Evolutionary conservation across 2,888 invertebrate species (phyloP), one percentile per base, ranked within the genome.

Genomic region (Calliopum simillimum): DNA sequence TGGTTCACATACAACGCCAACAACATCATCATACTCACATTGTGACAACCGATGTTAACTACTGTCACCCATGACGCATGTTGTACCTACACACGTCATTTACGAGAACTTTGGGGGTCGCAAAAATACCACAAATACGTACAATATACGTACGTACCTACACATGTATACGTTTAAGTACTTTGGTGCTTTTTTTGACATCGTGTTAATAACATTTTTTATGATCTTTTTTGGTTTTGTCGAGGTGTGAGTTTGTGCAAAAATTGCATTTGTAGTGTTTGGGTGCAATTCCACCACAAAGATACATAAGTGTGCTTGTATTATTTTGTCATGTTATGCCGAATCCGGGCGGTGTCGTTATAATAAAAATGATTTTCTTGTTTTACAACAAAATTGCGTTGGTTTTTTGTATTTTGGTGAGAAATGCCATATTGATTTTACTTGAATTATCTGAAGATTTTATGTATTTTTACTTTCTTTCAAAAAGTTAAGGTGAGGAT

Each of bases 291-390:
- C 47, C 4, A 65, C 73, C 44, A 23, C 44, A 16, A 14, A 51
- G 16, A 41, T 16, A 43, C 25, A 19, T 33, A 6, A 53, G 59
- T 56, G 51, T 44, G 66, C 58, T 53, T 49, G 53, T 63, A 69
- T 70, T 74, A 73, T 69, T 71, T 69, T 70, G 49, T 68, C 44
- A 68, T 58, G 73, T 71, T 69, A 56, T 43, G 33, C 16, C 8
- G 56, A 73, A 71, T 76, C 77, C 76, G 74, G 58, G 55, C 71
- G 83, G 81, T 79, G 76, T 78, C 82, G 79, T 82, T 79, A 82
- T 78, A 81, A 77, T 80, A 80, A 82, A 83, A 83, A 82, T 83
- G 82, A 79, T 82, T 82, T 82, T 79, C 82, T 83, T 83, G 82
- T 82, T 78, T 11, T 44, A 56, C 67, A 59, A 13, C 41, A 59